Conservation (phyloP, 2,888 invertebrate genomes). For the Netelia inedita region DNA sequence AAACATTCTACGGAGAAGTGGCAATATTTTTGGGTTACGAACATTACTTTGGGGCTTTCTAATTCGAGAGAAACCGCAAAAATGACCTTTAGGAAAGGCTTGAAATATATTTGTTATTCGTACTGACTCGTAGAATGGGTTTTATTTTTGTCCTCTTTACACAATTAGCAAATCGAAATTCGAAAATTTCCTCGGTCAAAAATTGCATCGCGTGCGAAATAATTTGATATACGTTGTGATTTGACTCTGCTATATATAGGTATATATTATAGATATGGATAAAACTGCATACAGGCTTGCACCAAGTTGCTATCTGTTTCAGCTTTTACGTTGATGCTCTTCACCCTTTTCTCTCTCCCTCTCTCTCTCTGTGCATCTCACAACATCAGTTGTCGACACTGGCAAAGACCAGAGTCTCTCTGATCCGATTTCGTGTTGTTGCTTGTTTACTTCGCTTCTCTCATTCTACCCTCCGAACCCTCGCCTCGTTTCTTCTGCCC, state of each 20-base stretch:
- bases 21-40: too few relatives aligned
- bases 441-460: constrained; percentile 63
- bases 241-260: too few relatives aligned
- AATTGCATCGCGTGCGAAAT: too few relatives aligned
- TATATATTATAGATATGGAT: too few relatives aligned
- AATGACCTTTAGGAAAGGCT: not conserved
- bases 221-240: too few relatives aligned
- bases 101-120: too few relatives aligned
- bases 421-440: constrained; percentile 65
- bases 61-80: not conserved
- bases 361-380: constrained; percentile 22
- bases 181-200: too few relatives aligned
- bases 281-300: not conserved
- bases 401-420: constrained; percentile 32
- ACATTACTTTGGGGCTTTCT: too few relatives aligned
- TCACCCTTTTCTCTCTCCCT: constrained; percentile 26
- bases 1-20: too few relatives aligned
- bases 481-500: constrained; percentile 38
- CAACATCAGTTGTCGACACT: constrained; percentile 51
- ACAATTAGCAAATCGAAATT: too few relatives aligned
- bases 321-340: not conserved
- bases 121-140: too few relatives aligned
- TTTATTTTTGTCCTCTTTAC: too few relatives aligned
- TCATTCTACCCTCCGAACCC: constrained; percentile 3
- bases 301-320: constrained; percentile 50